Conservation (phyloP, 1,140 invertebrate genomes). For the Polyergus mexicanus region DNA sequence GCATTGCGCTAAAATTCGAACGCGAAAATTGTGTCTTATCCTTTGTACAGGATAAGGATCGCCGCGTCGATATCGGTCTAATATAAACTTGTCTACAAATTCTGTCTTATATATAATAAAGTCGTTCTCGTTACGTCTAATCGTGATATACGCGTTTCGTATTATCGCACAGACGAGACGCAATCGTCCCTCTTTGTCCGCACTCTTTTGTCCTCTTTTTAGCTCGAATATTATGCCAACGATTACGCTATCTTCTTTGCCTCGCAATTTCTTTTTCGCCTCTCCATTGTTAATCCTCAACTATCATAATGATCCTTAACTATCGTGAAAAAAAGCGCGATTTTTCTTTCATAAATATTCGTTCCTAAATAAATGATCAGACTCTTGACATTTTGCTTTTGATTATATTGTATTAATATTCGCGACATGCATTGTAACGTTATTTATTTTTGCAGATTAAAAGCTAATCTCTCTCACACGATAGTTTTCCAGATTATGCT, state of each 20-base stretch:
- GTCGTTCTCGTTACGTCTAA: slow-evolving; percentile 49
- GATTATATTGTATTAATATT: not conserved
- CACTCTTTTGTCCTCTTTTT: not conserved
- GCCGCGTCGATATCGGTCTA: slow-evolving; percentile 62
- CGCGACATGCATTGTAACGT: not conserved
- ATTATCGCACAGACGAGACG: slow-evolving; percentile 53
- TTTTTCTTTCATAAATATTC: not conserved
- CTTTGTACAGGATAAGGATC: slow-evolving; percentile 35
- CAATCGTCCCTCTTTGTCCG: slow-evolving; percentile 31
- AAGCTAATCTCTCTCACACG: not conserved
- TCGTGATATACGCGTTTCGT: slow-evolving; percentile 46
- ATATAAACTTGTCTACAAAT: slow-evolving; percentile 74
- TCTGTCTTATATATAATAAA: slow-evolving; percentile 69
- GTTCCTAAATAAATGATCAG: not conserved
- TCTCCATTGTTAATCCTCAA: slow-evolving; percentile 17
- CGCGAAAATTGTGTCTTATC: slow-evolving; percentile 40
- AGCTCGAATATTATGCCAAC: slow-evolving; percentile 70
- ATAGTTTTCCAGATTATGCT: not conserved
- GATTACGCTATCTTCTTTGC: slow-evolving; percentile 15
- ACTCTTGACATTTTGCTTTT: not conserved
- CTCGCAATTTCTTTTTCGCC: not conserved
- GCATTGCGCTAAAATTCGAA: slow-evolving; percentile 57
- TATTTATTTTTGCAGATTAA: not conserved
- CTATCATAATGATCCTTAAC: not conserved
- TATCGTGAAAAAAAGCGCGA: not conserved